Evolutionary conservation across 2,113 vertebrate genomes (phyloP), one percentile per base, ranked within the genome.

Genomic region (Elgaria multicarinata): DNA sequence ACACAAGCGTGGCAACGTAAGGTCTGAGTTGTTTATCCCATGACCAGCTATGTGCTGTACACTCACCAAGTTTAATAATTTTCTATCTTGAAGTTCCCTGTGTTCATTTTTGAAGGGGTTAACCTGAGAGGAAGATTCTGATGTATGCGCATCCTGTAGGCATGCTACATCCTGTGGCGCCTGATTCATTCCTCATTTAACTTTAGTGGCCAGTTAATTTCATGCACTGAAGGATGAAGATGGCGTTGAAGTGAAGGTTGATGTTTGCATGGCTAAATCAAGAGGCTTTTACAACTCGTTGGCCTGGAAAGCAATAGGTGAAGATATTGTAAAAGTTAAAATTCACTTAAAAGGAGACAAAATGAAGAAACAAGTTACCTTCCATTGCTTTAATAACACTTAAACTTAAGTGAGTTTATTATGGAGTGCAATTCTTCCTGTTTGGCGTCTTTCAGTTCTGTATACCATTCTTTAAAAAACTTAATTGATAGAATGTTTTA

Each of bases 111-210:
- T n/a, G n/a, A n/a, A n/a, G n/a, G n/a, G n/a, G n/a, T n/a, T n/a
- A n/a, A n/a, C n/a, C n/a, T n/a, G n/a, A n/a, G n/a, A n/a, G n/a
- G n/a, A n/a, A n/a, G n/a, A n/a, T n/a, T n/a, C n/a, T n/a, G n/a
- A n/a, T n/a, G n/a, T n/a, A n/a, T n/a, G n/a, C n/a, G n/a, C n/a
- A n/a, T n/a, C n/a, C n/a, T n/a, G 33, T 16, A 33, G 46, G 77
- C 8, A 18, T 77, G 69, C 42, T 84, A 72, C 75, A 89, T 92
- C 44, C 84, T 33, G 31, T 39, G 88, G 74, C 50, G 81, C n/a
- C 55, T 76, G 86, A 89, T 89, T 83, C 90, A 91, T 90, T 87
- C n/a, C 0, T 80, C 91, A 28, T 20, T 89, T 66, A 87, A 90
- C 85, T 2, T 1, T 26, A 20, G 24, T 86, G 33, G 58, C 66